Evolutionary conservation across 2,797 vertebrate genomes (phyloP).

Genomic region (Gambelia wislizenii): DNA sequence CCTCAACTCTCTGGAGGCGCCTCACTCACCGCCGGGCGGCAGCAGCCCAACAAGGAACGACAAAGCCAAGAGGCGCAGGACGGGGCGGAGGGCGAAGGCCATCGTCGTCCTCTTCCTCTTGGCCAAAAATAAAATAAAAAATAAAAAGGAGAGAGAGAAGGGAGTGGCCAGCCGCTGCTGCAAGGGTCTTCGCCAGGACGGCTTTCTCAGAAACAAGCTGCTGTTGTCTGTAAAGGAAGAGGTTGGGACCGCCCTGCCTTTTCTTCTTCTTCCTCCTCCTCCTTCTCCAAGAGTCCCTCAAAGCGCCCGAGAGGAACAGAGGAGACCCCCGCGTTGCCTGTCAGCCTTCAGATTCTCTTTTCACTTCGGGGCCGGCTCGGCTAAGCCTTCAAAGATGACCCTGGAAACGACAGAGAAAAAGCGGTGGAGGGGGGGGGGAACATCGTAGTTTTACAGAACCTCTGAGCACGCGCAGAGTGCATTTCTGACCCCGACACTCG

Average conservation of each 20-base stretch:
- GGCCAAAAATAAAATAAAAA: no score
- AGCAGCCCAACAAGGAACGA: background rate
- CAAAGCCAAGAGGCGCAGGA: background rate
- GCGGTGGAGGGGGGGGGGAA: no score
- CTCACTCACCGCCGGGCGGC: slow-evolving; percentile 13
- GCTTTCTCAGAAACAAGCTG: background rate
- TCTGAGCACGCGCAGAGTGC: no score
- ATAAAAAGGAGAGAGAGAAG: background rate
- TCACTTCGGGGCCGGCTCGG: background rate
- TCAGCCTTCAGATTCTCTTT: background rate
- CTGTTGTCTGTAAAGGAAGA: background rate
- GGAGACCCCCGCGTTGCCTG: background rate
- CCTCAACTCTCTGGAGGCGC: background rate
- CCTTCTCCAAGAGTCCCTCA: background rate
- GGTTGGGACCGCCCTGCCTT: background rate
- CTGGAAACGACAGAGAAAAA: no score
- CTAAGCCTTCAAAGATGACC: background rate
- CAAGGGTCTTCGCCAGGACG: background rate
- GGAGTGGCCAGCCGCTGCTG: background rate
- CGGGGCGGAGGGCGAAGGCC: background rate
- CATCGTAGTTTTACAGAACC: no score
- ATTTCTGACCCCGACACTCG: no score
- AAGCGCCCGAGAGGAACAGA: background rate
- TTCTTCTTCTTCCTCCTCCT: no score
- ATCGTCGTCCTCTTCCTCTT: background rate